Conservation (phyloP, 1,140 invertebrate genomes). For the Adelges cooleyi region DNA sequence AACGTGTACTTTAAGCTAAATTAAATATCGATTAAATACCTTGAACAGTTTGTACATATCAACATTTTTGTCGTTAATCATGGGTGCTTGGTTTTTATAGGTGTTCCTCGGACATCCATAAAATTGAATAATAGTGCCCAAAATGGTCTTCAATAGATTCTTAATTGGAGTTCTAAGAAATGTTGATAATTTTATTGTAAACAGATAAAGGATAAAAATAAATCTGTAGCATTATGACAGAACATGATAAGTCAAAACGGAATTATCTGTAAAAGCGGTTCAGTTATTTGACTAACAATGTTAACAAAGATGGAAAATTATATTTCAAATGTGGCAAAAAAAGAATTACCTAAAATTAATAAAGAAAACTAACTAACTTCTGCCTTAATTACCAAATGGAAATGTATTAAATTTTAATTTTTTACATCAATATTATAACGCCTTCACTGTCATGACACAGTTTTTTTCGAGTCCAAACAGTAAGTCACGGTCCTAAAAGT, state of each 20-base stretch:
- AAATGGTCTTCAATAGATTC: constrained; percentile 89
- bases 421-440: constrained; percentile 54
- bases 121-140: constrained; percentile 93
- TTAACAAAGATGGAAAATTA: too few relatives aligned
- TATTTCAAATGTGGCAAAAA: too few relatives aligned
- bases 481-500: constrained; percentile 81
- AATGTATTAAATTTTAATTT: too few relatives aligned
- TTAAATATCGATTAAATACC: constrained; percentile 32
- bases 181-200: not conserved
- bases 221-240: too few relatives aligned
- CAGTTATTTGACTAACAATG: too few relatives aligned
- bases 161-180: constrained; percentile 67
- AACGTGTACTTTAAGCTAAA: too few relatives aligned
- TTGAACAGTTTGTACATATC: constrained; percentile 85
- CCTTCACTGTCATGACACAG: constrained; percentile 45
- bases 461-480: constrained; percentile 55
- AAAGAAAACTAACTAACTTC: too few relatives aligned
- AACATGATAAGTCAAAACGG: too few relatives aligned
- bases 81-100: constrained; percentile 88
- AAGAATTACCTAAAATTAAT: too few relatives aligned
- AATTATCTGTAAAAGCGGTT: too few relatives aligned
- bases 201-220: too few relatives aligned
- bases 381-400: too few relatives aligned
- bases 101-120: constrained; percentile 94
- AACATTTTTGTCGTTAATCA: constrained; percentile 75